Evolutionary conservation across 64 coral and sea anemone genomes (phyloP), one percentile per base, ranked within the genome.

Genomic region (Anthopleura sola): DNA sequence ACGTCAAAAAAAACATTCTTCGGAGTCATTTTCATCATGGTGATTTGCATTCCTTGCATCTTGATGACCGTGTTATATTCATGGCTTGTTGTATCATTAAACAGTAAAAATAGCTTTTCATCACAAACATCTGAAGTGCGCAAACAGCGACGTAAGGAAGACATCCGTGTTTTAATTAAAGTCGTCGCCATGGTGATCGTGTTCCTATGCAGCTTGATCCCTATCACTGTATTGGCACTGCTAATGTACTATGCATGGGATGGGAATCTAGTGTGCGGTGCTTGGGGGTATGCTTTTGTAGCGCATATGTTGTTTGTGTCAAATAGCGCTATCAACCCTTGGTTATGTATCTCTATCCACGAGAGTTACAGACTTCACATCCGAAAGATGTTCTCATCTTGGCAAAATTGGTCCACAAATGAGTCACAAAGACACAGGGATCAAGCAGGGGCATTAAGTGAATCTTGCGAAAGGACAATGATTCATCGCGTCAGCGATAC

Each of bases 311-410:
- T 79, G 44, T 48, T 79, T 48, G 20, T 79, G 4, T 79, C 76
- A 5, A 79, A 79, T 33, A 79, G 76, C 24, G 37, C 17, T 26
- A 79, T 79, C 44, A 79, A 79, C 76, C 76, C 76, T 44, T 79
- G 76, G 76, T 79, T 79, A n/a, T 79, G 76, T 33, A 79, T 79
- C 34, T 79, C 18, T 79, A 18, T 79, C 5, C 76, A 79, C 18
- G 37, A 79, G 6, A 79, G 76, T 13, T 79, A 79, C 76, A 38
- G 76, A 44, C n/a, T 24, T 1, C 34, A 79, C 76, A 44, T 79
- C 36, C 18, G 36, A 71, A 29, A 32, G 29, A 71, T 34, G n/a
- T 32, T 71, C 15, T 71, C 66, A n/a, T 71, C 29, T 15, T 71
- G 26, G 1, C 2, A 10, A 71, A 14, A 33, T 33, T 13, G 34